These are phyloP conservation scores for Cyclina sinensis DNA, from an alignment of 1,140 invertebrate species.

Conservation along the genomic window DNA sequence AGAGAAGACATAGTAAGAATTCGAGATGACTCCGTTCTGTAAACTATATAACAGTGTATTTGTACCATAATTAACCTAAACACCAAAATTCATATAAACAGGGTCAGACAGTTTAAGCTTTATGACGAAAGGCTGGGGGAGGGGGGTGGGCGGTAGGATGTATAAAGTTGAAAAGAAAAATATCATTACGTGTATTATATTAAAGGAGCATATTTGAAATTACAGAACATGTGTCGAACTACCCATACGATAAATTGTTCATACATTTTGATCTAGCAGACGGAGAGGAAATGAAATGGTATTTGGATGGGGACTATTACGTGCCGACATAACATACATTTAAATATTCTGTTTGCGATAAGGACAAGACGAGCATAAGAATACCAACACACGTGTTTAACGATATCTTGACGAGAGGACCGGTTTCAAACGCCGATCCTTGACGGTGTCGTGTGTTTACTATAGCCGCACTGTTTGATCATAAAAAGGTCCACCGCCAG, in stretches of 20 bases:
- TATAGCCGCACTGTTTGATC: constrained; percentile 12
- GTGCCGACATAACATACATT: constrained; percentile 25
- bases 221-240: constrained; percentile 19
- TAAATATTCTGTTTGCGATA: background rate
- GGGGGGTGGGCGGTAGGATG: no score
- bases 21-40: no score
- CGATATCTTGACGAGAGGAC: constrained; percentile 51
- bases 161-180: no score
- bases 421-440: constrained; percentile 36
- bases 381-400: constrained; percentile 28
- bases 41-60: no score
- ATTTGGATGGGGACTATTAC: constrained; percentile 3
- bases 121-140: no score
- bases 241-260: constrained; percentile 13
- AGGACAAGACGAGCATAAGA: constrained; percentile 13
- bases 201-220: constrained; percentile 16
- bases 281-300: constrained; percentile 43
- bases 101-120: no score
- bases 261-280: constrained; percentile 12
- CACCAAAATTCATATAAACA: no score
- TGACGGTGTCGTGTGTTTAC: constrained; percentile 17
- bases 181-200: background rate
- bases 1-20: no score
- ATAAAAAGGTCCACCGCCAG: background rate
- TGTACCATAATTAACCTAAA: no score